These are phyloP conservation scores for Clarias pachynema DNA, from an alignment of 2,797 vertebrate species.

Conservation along the genomic window DNA sequence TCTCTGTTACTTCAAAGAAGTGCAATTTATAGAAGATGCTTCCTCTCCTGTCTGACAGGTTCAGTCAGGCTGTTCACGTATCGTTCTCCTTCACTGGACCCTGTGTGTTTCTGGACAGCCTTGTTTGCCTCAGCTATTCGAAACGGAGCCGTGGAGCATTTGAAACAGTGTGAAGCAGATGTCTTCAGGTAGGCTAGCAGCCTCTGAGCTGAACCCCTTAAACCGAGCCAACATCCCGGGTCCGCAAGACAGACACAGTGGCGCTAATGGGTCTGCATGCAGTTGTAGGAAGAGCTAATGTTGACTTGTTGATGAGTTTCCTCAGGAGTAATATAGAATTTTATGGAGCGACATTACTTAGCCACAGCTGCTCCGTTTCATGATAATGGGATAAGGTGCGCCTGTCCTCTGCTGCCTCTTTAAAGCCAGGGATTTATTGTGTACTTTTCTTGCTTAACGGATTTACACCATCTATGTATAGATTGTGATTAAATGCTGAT, in stretches of 20 bases:
- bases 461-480: constrained; percentile 45
- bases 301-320: constrained; percentile 63
- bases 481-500: neutral
- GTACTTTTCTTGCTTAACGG: neutral
- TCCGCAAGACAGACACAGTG: constrained; percentile 61
- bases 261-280: constrained; percentile 61
- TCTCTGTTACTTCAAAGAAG: neutral
- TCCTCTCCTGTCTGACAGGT: constrained; percentile 22
- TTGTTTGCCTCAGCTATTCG: constrained; percentile 34
- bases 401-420: constrained; percentile 15
- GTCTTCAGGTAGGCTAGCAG: constrained; percentile 58
- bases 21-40: constrained; percentile 14
- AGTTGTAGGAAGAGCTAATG: constrained; percentile 71
- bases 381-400: neutral
- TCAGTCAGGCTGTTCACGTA: constrained; percentile 20
- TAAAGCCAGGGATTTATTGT: neutral
- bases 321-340: constrained; percentile 60
- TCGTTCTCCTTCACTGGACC: constrained; percentile 23
- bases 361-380: constrained; percentile 17
- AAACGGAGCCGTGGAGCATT: constrained; percentile 58
- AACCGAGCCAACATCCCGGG: constrained; percentile 59
- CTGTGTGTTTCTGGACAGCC: constrained; percentile 44
- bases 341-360: constrained; percentile 28
- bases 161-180: constrained; percentile 68
- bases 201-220: constrained; percentile 49